Evolutionary conservation across 2,888 invertebrate species (phyloP).

Genomic region (Drosophila barbarae): DNA sequence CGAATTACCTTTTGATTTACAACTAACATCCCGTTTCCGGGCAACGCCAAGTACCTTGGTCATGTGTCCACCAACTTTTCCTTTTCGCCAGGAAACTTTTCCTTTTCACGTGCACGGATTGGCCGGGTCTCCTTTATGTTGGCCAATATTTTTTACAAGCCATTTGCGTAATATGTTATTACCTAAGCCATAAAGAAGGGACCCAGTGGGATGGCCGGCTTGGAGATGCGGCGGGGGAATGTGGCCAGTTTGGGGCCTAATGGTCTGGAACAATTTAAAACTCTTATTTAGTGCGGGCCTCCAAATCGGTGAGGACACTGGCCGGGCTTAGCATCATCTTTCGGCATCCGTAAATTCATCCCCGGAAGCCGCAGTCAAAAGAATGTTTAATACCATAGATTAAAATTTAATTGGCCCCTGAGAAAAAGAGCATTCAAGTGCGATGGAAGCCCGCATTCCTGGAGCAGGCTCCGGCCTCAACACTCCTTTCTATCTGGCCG

Average conservation of each 20-base stretch:
- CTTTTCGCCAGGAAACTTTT: constrained; percentile 28
- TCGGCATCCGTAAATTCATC: constrained; percentile 16
- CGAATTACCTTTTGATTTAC: constrained; percentile 60
- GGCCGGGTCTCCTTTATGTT: constrained; percentile 9
- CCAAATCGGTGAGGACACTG: constrained; percentile 1
- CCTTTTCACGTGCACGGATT: constrained; percentile 24
- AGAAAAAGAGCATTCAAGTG: constrained; percentile 24
- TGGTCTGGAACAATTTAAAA: constrained; percentile 43
- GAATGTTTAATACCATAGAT: constrained; percentile 47
- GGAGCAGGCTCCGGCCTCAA: neutral
- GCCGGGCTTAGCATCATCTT: constrained; percentile 28
- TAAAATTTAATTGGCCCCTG: constrained; percentile 54
- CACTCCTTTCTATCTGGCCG: constrained; percentile 16
- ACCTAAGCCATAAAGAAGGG: constrained; percentile 60
- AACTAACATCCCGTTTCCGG: constrained; percentile 42
- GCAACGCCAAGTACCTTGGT: constrained; percentile 6
- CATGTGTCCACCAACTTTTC: constrained; percentile 39
- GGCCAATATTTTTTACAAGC: constrained; percentile 61
- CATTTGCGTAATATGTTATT: constrained; percentile 73
- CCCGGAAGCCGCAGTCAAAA: constrained; percentile 30
- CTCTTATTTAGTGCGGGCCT: constrained; percentile 30
- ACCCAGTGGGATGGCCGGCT: constrained; percentile 6
- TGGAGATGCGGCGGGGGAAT: neutral
- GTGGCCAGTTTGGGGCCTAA: constrained; percentile 29
- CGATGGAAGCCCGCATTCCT: constrained; percentile 4